Evolutionary conservation across 2,888 invertebrate species (phyloP).

Genomic region (Ryuthela nishihirai): DNA sequence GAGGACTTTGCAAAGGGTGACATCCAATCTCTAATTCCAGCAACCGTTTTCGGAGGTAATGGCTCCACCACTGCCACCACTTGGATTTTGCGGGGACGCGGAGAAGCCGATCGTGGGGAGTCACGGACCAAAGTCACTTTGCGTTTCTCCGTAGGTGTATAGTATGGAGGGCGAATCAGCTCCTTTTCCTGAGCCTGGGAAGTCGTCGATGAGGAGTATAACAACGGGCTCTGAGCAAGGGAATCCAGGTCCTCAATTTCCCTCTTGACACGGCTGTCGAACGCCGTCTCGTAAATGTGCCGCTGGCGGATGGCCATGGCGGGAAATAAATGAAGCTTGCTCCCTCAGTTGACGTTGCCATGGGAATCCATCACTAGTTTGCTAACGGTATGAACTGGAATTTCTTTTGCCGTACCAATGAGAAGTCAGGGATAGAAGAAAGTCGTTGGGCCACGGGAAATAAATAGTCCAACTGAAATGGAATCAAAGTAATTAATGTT

Average conservation of each 20-base stretch:
- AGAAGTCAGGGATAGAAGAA: too few species aligned
- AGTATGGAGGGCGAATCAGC: not conserved
- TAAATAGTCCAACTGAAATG: too few species aligned
- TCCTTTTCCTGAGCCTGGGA: not conserved
- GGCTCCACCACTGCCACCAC: not conserved
- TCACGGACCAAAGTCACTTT: not conserved
- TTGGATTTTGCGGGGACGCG: not conserved
- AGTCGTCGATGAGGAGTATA: constrained; percentile 48
- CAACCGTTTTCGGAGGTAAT: too few species aligned
- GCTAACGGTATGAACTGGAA: too few species aligned
- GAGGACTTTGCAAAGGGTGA: too few species aligned
- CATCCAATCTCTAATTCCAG: too few species aligned
- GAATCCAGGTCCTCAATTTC: constrained; percentile 67
- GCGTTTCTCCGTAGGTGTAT: not conserved
- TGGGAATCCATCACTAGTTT: too few species aligned
- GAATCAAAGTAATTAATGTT: too few species aligned
- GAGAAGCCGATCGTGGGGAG: not conserved
- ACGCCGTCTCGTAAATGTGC: constrained; percentile 83
- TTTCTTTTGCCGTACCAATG: too few species aligned
- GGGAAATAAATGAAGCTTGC: too few species aligned
- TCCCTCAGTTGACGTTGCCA: too few species aligned
- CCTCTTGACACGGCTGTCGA: constrained; percentile 77
- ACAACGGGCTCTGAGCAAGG: constrained; percentile 69
- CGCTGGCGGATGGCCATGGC: constrained; percentile 53
- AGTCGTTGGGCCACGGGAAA: too few species aligned